Conservation (phyloP, 1,140 invertebrate genomes). For the Zeugodacus cucurbitae region DNA sequence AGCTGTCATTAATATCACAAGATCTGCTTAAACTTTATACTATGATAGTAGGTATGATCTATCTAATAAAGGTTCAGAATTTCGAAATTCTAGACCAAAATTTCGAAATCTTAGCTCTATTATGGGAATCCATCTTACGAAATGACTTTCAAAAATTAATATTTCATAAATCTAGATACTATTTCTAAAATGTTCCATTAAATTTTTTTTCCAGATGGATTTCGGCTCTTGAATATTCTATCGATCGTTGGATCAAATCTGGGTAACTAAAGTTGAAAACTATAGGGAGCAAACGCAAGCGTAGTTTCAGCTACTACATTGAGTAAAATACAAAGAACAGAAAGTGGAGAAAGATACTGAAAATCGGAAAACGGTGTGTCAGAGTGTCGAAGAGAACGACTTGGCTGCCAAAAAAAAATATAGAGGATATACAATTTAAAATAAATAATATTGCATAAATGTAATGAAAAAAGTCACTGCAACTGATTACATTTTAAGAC, state of each 20-base stretch:
- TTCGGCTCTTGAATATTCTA: slow-evolving; percentile 92
- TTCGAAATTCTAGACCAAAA: too few relatives aligned
- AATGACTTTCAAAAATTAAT: too few relatives aligned
- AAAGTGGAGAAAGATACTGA: background rate
- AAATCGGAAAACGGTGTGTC: background rate
- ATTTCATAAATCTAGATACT: too few relatives aligned
- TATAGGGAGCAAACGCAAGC: slow-evolving; percentile 52
- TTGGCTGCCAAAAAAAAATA: slow-evolving; percentile 3
- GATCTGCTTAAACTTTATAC: too few relatives aligned
- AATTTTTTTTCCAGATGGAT: slow-evolving; percentile 81
- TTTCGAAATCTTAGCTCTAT: background rate
- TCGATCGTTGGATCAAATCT: slow-evolving; percentile 95
- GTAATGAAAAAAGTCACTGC: background rate
- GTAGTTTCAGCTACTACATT: slow-evolving; percentile 60
- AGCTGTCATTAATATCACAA: too few relatives aligned
- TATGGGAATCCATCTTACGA: too few relatives aligned
- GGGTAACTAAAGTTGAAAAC: slow-evolving; percentile 72
- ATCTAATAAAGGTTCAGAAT: too few relatives aligned
- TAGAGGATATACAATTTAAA: background rate
- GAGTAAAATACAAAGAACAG: slow-evolving; percentile 47
- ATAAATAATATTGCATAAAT: background rate
- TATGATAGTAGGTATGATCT: too few relatives aligned
- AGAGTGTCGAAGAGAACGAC: background rate
- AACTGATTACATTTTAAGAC: background rate
- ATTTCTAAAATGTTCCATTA: background rate